These are phyloP conservation scores for Colletes latitarsis DNA, from an alignment of 1,140 invertebrate species.

Conservation along the genomic window DNA sequence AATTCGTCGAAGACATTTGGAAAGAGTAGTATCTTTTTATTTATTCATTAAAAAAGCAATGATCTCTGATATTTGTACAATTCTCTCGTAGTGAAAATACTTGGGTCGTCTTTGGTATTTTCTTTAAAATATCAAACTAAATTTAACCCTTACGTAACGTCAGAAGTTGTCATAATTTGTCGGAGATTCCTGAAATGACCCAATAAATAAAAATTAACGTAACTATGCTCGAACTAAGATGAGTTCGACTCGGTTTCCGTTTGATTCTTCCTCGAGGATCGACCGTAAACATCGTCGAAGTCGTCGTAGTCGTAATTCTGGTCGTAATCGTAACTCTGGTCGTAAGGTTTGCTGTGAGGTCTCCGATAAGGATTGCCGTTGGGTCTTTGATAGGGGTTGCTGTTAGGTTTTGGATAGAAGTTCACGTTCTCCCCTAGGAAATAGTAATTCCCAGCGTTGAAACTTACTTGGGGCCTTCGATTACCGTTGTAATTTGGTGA, in stretches of 20 bases:
- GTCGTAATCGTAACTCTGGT: conserved; percentile 40
- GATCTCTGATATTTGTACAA: too few relatives aligned
- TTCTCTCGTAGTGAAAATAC: neutral
- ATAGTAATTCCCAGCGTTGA: conserved; percentile 38
- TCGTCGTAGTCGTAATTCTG: conserved; percentile 55
- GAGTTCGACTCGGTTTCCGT: conserved; percentile 22
- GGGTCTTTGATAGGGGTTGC: conserved; percentile 26
- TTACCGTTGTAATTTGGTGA: conserved; percentile 56
- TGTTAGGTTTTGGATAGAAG: conserved; percentile 18
- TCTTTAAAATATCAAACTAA: neutral
- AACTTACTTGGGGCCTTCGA: conserved; percentile 43
- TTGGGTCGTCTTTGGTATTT: conserved; percentile 47
- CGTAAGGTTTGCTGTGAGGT: conserved; percentile 35
- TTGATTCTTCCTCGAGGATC: conserved; percentile 55
- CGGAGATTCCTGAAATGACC: neutral
- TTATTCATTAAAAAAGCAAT: too few relatives aligned
- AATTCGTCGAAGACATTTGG: too few relatives aligned
- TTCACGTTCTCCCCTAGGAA: neutral
- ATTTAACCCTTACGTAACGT: neutral
- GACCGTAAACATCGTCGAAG: conserved; percentile 38
- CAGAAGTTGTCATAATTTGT: neutral
- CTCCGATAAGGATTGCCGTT: conserved; percentile 9
- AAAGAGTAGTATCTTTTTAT: too few relatives aligned
- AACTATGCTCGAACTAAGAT: too few relatives aligned
- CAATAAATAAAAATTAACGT: neutral